Evolutionary conservation across 2,113 vertebrate species (phyloP), one percentile per base, ranked within the genome.

Genomic region (Hassar affinis): DNA sequence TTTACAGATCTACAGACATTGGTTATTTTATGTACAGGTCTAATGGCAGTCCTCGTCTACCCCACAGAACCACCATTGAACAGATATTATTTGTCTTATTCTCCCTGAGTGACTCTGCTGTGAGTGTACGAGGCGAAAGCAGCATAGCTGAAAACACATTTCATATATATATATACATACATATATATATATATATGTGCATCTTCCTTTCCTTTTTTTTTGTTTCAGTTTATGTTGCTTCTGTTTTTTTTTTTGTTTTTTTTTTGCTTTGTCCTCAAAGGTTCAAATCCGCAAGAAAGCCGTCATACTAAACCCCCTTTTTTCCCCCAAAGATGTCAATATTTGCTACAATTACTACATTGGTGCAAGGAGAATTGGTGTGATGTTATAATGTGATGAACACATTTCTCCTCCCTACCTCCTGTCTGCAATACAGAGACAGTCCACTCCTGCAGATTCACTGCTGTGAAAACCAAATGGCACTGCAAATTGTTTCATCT

Each of bases 361-460:
- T 7, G 25, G 4, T n/a, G 20, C 2, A 6, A 30, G 25, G 74
- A 83, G 75, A 69, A 38, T 38, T 10, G 35, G 47, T 77, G 74
- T 27, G 59, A 68, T 59, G 81, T 87, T 88, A 83, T 78, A 30
- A n/a, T 15, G 22, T 81, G 30, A 69, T 74, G 66, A 88, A 84
- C 82, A 57, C 33, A 54, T 85, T 64, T 82, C 80, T 81, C 18
- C 47, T 79, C 66, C 42, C 83, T 79, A 71, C 83, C 83, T 84
- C 76, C 75, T 57, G 30, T 12, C 61, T 77, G 81, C 15, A 52
- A 75, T 20, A 42, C 47, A 54, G 81, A 77, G 17, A 79, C 59
- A 12, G 71, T 74, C 62, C 61, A 84, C 30, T 78, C 61, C n/a
- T n/a, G 52, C 51, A 38, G 62, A 14, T 12, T 83, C 17, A 68